These are phyloP conservation scores for Endotricha flammealis DNA, from an alignment of 2,888 invertebrate genomes.

Conservation along the genomic window DNA sequence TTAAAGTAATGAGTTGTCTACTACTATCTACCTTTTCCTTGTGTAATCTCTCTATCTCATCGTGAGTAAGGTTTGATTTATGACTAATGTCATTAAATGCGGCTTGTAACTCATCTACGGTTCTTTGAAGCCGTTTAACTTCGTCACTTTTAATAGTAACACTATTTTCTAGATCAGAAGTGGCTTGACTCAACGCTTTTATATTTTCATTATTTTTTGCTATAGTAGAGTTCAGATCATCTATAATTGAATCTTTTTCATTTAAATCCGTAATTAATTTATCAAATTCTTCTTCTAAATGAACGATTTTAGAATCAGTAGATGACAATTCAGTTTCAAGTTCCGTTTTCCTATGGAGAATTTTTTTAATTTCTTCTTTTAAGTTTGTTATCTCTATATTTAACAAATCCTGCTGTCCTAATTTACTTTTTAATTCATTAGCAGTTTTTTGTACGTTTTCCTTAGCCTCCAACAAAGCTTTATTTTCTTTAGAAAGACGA, in stretches of 20 bases:
- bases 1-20: conserved; percentile 38
- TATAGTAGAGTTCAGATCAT: conserved; percentile 42
- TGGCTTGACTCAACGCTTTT: conserved; percentile 31
- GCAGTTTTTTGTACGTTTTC: conserved; percentile 32
- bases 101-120: conserved; percentile 31
- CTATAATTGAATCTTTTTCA: conserved; percentile 60
- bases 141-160: conserved; percentile 44
- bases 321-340: conserved; percentile 46
- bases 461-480: conserved; percentile 19
- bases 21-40: conserved; percentile 45
- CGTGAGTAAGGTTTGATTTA: conserved; percentile 32
- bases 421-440: conserved; percentile 37
- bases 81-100: conserved; percentile 28
- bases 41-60: conserved; percentile 42
- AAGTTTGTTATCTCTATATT: conserved; percentile 35
- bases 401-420: conserved; percentile 32
- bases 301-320: conserved; percentile 47
- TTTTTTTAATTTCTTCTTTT: conserved; percentile 43
- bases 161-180: conserved; percentile 39
- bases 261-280: conserved; percentile 51
- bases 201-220: conserved; percentile 36
- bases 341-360: conserved; percentile 36
- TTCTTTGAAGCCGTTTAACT: conserved; percentile 40
- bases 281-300: conserved; percentile 60
- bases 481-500: conserved; percentile 32